Base-by-base conservation (phyloP, 1,140 invertebrate genomes). In the Marisa cornuarietis region DNA sequence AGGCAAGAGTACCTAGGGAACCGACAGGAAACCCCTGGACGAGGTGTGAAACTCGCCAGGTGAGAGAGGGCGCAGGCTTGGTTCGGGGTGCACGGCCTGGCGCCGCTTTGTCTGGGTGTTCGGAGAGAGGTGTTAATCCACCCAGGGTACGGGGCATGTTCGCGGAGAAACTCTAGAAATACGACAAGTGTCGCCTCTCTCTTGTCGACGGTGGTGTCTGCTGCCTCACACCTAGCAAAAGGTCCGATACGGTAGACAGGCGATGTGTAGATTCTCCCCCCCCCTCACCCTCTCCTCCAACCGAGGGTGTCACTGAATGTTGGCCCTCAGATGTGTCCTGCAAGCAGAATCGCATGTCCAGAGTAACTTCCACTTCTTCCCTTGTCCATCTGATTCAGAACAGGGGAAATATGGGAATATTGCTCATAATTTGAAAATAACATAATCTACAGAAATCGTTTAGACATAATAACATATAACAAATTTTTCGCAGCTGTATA, bases 121-220 rank as follows among this genome's bases (percentile, higher is more conserved):
- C 65, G 65, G n/a, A 68, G 13, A 31, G 65, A 68, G 65, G 65
- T 68, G 65, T 68, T 68, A 68, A 68, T 68, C 65, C 26, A 31
- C 14, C 22, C 65, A 11, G 14, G n/a, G 65, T 31, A 68, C 22
- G n/a, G 13, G 65, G n/a, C 65, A 14, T 68, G 65, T 68, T 68
- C 26, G 26, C 14, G 65, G 65, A 13, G 65, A 68, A 68, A 68
- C 65, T 68, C 65, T 68, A 68, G 65, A 68, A 68, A 68, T 68
- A 68, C 65, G 65, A 68, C 65, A 68, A 22, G 14, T 13, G 13
- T 31, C n/a, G 65, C 14, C 6, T n/a, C 65, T 68, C 65, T 18
- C 13, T n/a, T 68, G 65, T 13, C 26, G 65, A n/a, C 26, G 13
- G 13, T n/a, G 22, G 22, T 68, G 26, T 68, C 22, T 31, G 26